Evolutionary conservation across 37 sponge, comb jelly and placozoan genomes (phyloP).

Genomic region (Haliclona indistincta): DNA sequence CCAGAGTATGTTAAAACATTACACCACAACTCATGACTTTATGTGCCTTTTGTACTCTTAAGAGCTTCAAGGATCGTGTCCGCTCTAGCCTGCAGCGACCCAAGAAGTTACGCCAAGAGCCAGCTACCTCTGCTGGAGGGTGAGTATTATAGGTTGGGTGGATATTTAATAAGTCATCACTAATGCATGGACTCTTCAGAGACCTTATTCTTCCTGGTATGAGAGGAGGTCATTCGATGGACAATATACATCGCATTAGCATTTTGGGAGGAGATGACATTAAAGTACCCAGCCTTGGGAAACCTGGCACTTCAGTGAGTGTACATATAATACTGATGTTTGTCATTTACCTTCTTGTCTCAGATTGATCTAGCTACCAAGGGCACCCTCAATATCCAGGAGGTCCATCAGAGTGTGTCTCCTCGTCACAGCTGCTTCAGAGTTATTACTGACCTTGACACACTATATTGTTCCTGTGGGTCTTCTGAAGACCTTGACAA

Average conservation of each 20-base stretch:
- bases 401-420: constrained; percentile 73
- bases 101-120: not conserved
- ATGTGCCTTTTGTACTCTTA: not conserved
- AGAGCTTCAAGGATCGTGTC: constrained; percentile 1
- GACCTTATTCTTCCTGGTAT: constrained; percentile 3
- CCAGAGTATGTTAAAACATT: not conserved
- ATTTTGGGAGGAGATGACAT: constrained; percentile 16
- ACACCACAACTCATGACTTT: not conserved
- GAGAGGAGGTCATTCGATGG: constrained; percentile 68
- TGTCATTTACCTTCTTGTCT: not conserved
- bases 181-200: not conserved
- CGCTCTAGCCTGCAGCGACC: not conserved
- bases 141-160: not conserved
- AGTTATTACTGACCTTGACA: constrained; percentile 58
- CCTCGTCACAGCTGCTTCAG: constrained; percentile 79
- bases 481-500: constrained; percentile 70
- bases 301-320: constrained; percentile 64
- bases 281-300: constrained; percentile 29
- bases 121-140: not conserved
- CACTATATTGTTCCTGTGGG: constrained; percentile 72
- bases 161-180: too few species aligned
- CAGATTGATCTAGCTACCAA: constrained; percentile 74
- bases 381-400: constrained; percentile 58
- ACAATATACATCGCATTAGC: constrained; percentile 54
- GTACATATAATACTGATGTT: not conserved